phyloP scores from a whole-genome alignment of 2,797 vertebrate genomes.

The Sebastes jordani region DNA sequence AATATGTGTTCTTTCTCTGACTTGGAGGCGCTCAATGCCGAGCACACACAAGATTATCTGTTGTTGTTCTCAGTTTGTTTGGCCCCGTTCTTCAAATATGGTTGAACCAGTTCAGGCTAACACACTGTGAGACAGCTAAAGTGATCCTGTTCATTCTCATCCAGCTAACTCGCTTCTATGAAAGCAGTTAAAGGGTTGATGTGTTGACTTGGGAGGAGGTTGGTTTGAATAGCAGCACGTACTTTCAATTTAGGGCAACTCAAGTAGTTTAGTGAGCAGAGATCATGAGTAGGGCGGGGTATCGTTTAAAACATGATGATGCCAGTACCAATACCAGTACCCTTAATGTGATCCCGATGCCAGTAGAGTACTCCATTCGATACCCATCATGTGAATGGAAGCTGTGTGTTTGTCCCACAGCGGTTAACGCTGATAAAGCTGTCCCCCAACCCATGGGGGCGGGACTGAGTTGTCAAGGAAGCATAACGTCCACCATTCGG shows the following conservation, averaged over 20 bases:
- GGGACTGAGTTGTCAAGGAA: no score
- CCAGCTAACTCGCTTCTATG: not conserved
- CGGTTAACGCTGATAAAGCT: no score
- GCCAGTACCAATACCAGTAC: no score
- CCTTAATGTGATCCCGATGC: no score
- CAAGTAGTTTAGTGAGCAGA: no score
- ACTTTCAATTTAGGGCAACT: not conserved
- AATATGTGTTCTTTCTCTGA: not conserved
- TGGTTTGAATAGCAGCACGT: not conserved
- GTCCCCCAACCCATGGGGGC: no score
- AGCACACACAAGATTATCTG: not conserved
- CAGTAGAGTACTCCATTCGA: no score
- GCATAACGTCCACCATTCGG: no score
- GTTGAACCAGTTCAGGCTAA: not conserved
- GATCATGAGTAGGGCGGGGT: not conserved
- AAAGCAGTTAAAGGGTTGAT: not conserved
- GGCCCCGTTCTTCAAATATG: not conserved
- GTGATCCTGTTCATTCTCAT: not conserved
- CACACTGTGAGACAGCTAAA: not conserved
- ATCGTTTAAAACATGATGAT: no score
- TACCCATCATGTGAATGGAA: no score
- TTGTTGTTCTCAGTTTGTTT: not conserved
- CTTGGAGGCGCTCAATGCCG: not conserved
- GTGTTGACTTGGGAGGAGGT: not conserved
- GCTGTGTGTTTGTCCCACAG: no score